Base-by-base conservation (phyloP, 2,113 vertebrate genomes). In the Ptilorrhoa leucosticta region DNA sequence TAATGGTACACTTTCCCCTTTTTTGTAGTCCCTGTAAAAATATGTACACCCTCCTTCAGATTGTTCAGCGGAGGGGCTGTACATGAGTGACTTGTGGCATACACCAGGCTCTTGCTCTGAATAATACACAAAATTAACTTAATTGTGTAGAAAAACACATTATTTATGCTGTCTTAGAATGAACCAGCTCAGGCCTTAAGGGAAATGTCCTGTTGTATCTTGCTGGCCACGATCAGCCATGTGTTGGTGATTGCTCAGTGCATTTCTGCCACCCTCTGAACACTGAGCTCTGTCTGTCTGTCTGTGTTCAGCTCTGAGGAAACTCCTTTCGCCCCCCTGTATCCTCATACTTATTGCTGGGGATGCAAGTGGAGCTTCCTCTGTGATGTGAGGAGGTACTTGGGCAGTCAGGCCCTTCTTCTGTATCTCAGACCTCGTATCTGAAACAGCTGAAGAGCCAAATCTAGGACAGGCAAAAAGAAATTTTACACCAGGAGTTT, bases 121-220 rank as follows among this genome's bases (percentile, higher is more conserved):
- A 88, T 90, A 93, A 72, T 83, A 85, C 63, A 19, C 70, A 83
- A 83, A 90, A 96, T 96, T 93, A 80, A 71, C 63, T 88, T 81
- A 60, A 92, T 78, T 93, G 79, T 90, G 39, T 92, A 88, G 87
- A 83, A 93, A 95, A 83, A 2, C 19, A 6, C 0, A 0, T 66
- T 80, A 58, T 90, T 90, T 86, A 23, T 78, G 68, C 42, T 64
- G 47, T 15, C 68, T 83, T 75, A 26, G 51, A 83, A 70, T 2
- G 10, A 95, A 80, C 13, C 53, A 50, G 45, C 90, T 75, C 27
- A 60, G 35, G 30, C 92, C 87, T 75, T 81, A 28, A n/a, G 83
- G 72, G 75, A 93, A 57, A 40, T 35, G 18, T n/a, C 12, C 37
- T 26, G 35, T 18, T 81, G 79, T 64, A 7, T 47, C 21, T 61